A percentile compares a stretch with the other conserved stretches of the same genome.
Conservation (phyloP, 2,888 invertebrate genomes). For the Artemia sp. region DNA sequence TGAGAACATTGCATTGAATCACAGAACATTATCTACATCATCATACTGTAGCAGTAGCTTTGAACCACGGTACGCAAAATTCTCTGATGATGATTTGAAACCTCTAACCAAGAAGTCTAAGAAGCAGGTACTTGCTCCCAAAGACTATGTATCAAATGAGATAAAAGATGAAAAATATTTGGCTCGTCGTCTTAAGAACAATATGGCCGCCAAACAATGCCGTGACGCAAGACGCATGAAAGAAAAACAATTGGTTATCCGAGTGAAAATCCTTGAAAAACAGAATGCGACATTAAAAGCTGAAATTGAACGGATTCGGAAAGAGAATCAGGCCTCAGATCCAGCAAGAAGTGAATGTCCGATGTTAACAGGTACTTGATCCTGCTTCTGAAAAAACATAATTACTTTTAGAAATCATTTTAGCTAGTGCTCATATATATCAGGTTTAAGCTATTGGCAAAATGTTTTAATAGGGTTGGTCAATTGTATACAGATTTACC, state of each 20-base stretch:
- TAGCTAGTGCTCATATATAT: too few species aligned
- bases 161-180: conserved; percentile 96
- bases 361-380: too few species aligned
- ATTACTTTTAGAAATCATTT: too few species aligned
- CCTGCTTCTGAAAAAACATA: too few species aligned
- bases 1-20: too few species aligned
- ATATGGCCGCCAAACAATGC: conserved; percentile 89
- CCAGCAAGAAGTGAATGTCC: neutral
- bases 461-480: too few species aligned
- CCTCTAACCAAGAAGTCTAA: conserved; percentile 96
- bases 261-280: conserved; percentile 87
- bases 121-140: conserved; percentile 59
- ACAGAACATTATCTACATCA: too few species aligned
- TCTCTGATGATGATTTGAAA: conserved; percentile 90
- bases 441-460: too few species aligned
- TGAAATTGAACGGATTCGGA: conserved; percentile 75
- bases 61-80: conserved; percentile 37
- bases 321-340: conserved; percentile 63
- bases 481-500: too few species aligned
- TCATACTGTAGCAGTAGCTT: too few species aligned
- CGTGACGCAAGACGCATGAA: conserved; percentile 90
- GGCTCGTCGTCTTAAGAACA: conserved; percentile 93
- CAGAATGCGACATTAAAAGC: conserved; percentile 80
- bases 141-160: conserved; percentile 68
- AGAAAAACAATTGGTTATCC: conserved; percentile 90